Base-by-base conservation (phyloP, 2,113 vertebrate species). In the Canis aureus region DNA sequence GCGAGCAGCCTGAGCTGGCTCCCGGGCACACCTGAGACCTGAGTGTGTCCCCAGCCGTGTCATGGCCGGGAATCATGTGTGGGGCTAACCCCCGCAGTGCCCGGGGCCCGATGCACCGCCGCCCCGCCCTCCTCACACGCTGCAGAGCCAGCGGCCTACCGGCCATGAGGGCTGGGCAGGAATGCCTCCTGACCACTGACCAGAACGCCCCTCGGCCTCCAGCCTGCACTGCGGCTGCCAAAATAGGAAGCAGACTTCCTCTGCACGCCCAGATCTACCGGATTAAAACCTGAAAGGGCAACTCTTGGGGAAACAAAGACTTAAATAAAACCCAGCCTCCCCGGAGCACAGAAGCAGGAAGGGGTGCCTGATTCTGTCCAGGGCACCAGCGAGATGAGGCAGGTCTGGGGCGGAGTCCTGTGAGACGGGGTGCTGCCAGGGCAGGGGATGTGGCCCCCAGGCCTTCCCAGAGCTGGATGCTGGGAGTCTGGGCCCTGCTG, bases 271-370 rank as follows among this genome's bases (percentile, higher is more conserved):
- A 12, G 57, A n/a, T 11, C 38, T 12, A 4, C 16, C 1, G 22
- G 27, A 13, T 15, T 5, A n/a, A 49, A 67, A 49, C 57, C 43
- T 0, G 0, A 74, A 32, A 57, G 35, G 27, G 53, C 29, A 11
- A 3, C 4, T 8, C 12, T 89, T 0, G 0, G 15, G 0, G 3
- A 38, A 38, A 60, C 17, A 8, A 62, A 59, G 78, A 25, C 29
- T 19, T 35, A 84, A 51, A 27, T 22, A 38, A 71, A 43, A 62
- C 53, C 80, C 62, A n/a, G 89, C 35, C 29, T 38, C n/a, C 60
- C 1, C 0, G 0, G 81, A 49, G 83, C 55, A 15, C 0, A 19
- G 23, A 69, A 59, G 35, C 7, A 0, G 20, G 23, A 38, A 49
- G 20, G 55, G 53, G 9, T 0, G 8, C 51, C 84, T 64, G 29